A percentile compares a stretch with the other conserved stretches of the same genome.
These are phyloP conservation scores for Bembecia ichneumoniformis DNA, from an alignment of 2,888 invertebrate species.

Conservation along the genomic window DNA sequence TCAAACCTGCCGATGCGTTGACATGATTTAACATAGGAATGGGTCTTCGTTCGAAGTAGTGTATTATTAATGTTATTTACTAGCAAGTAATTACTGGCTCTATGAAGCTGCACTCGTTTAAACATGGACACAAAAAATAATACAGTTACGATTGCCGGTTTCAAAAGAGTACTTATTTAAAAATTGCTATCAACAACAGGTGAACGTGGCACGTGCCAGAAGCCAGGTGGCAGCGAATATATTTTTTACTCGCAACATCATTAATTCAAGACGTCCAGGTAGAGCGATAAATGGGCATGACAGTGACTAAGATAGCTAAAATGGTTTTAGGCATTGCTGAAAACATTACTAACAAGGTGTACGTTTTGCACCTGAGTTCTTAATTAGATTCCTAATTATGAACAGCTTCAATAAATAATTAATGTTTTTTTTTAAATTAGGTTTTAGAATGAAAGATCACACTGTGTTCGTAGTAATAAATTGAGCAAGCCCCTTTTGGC, in stretches of 20 bases:
- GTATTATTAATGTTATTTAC: neutral
- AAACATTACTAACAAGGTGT: neutral
- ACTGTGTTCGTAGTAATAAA: too few relatives aligned
- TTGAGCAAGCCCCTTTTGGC: too few relatives aligned
- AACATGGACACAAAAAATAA: constrained; percentile 18
- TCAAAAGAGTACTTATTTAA: constrained; percentile 26
- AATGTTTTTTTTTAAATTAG: too few relatives aligned
- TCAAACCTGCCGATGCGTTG: neutral
- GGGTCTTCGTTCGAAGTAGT: neutral
- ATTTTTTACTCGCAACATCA: constrained; percentile 21
- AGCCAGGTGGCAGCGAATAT: constrained; percentile 36
- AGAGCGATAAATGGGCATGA: neutral
- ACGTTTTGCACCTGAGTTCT: too few relatives aligned
- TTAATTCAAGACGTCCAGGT: neutral
- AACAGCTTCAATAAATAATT: too few relatives aligned
- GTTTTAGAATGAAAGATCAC: too few relatives aligned
- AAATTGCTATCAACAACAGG: constrained; percentile 32
- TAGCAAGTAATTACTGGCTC: neutral
- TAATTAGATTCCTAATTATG: too few relatives aligned
- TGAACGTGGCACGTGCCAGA: constrained; percentile 53
- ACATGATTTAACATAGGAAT: neutral
- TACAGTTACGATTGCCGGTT: constrained; percentile 18
- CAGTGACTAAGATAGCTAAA: neutral
- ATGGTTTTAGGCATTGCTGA: neutral
- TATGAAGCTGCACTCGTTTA: neutral